Evolutionary conservation across 2,797 vertebrate genomes (phyloP), one percentile per base, ranked within the genome.

Genomic region (Megalops cyprinoides): DNA sequence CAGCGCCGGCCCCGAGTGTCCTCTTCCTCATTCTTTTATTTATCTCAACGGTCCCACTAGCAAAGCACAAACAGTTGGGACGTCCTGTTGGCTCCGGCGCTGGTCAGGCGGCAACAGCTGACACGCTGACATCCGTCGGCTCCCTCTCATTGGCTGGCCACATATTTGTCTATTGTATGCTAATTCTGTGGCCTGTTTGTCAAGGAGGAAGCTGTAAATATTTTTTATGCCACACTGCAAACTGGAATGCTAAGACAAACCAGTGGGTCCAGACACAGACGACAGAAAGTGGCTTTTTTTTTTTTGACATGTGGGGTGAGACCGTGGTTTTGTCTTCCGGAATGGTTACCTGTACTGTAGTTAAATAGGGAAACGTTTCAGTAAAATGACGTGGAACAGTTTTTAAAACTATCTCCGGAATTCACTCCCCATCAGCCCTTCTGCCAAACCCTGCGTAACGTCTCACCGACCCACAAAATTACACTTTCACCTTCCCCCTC

Each of bases 141-240:
- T 58, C 28, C 9, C 53, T 18, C 31, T 53, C 74, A 81, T 25
- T 62, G 79, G 73, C 73, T 2, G 0, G 84, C 81, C 86, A 80
- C 65, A 82, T 88, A 42, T 55, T 78, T n/a, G 28, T 0, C 83
- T 79, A 91, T 93, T 93, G 91, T 94, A 91, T 91, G 90, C 85
- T 89, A 92, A 92, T 90, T 80, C 82, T 67, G 84, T 82, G 84
- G 87, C 80, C 85, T 88, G 90, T 91, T 92, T 90, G 88, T 92
- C 88, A 89, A 91, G 92, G 91, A 93, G 92, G 89, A 89, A 82
- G 73, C 28, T 25, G 79, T 28, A 9, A 25, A 37, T 65, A 5
- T 20, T 55, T 53, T 7, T 28, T 49, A 48, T 10, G 42, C 25
- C n/a, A 31, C n/a, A 25, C 20, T 48, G 3, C 55, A 76, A 62